Evolutionary conservation across 2,113 vertebrate species (phyloP).

Genomic region (Nanorana parkeri): DNA sequence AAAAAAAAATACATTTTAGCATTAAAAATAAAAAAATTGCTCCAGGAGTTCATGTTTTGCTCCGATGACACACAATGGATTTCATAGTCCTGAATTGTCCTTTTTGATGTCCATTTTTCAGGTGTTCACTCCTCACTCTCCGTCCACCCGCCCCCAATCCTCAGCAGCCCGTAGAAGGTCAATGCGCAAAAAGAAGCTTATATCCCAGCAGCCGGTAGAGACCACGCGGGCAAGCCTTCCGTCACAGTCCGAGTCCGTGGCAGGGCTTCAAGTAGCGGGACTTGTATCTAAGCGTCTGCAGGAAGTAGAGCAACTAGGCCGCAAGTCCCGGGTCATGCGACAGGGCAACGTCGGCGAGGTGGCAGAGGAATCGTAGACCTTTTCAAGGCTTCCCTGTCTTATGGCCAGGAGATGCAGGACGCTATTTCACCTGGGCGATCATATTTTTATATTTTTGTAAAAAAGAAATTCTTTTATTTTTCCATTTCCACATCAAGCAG

Average conservation of each 20-base stretch:
- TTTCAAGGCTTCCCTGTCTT: neutral
- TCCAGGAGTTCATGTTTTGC: too few species aligned
- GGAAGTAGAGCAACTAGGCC: neutral
- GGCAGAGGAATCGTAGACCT: neutral
- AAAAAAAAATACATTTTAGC: too few species aligned
- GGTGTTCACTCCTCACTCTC: conserved; percentile 17
- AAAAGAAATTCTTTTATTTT: neutral
- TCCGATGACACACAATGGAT: neutral
- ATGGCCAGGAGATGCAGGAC: neutral
- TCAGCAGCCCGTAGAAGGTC: neutral
- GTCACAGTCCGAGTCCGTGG: conserved; percentile 2
- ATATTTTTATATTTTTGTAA: conserved; percentile 24
- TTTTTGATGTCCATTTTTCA: neutral
- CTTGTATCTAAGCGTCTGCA: conserved; percentile 30
- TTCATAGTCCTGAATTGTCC: neutral
- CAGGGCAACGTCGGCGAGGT: conserved; percentile 29
- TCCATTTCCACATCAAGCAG: neutral
- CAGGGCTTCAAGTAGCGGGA: neutral
- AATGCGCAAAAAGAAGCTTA: conserved; percentile 17
- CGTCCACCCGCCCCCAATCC: neutral
- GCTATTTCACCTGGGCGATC: neutral
- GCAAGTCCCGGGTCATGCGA: conserved; percentile 19
- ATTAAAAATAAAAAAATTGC: too few species aligned
- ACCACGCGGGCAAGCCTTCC: neutral
- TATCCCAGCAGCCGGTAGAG: neutral